phyloP scores from a whole-genome alignment of 2,888 invertebrate genomes.

The Cinara cedri region DNA sequence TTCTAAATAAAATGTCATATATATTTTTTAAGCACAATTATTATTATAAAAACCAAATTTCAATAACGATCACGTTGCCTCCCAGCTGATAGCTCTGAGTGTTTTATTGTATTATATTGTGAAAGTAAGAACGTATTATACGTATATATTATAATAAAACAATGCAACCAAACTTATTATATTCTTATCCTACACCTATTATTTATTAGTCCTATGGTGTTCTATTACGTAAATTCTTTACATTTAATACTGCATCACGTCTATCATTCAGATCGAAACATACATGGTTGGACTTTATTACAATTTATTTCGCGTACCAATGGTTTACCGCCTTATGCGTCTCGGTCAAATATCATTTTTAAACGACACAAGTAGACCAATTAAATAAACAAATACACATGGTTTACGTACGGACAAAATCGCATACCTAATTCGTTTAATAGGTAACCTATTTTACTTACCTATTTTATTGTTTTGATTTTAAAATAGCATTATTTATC shows the following conservation, averaged over 20 bases:
- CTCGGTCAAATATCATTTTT: too few relatives aligned
- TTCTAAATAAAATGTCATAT: too few relatives aligned
- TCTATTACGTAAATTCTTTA: constrained; percentile 3
- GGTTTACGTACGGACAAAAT: too few relatives aligned
- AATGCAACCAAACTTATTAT: constrained; percentile 9
- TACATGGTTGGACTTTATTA: too few relatives aligned
- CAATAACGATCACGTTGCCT: constrained; percentile 3
- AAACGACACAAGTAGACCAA: too few relatives aligned
- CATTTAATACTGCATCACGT: neutral
- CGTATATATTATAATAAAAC: neutral
- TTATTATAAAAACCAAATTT: neutral
- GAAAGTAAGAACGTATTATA: constrained; percentile 8
- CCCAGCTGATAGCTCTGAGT: neutral
- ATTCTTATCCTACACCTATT: neutral
- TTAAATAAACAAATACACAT: too few relatives aligned
- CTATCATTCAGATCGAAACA: neutral
- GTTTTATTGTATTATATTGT: neutral
- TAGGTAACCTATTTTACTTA: too few relatives aligned
- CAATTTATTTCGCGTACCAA: too few relatives aligned
- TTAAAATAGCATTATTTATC: too few relatives aligned
- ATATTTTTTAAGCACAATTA: neutral
- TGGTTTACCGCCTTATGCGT: too few relatives aligned
- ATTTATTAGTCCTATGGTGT: neutral
- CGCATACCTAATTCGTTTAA: too few relatives aligned
- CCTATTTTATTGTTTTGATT: too few relatives aligned